phyloP scores from a whole-genome alignment of 2,113 vertebrate species.

The Leptodactylus fuscus region DNA sequence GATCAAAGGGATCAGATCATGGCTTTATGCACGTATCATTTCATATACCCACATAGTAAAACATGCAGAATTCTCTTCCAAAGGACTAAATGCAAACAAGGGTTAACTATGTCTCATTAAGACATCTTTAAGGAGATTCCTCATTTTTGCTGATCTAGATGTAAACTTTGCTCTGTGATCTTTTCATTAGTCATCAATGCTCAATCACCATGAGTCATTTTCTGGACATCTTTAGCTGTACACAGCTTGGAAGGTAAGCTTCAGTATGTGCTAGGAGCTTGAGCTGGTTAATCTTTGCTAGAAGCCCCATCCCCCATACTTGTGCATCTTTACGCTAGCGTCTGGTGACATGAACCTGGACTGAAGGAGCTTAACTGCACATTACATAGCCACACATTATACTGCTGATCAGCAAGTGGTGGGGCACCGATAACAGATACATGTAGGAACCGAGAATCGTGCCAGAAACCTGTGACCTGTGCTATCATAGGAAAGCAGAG shows the following conservation, averaged over 20 bases:
- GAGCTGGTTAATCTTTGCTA: slow-evolving; percentile 52
- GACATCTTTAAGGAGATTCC: background rate
- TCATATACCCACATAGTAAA: background rate
- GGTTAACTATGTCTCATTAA: slow-evolving; percentile 4
- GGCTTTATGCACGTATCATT: background rate
- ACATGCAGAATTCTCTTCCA: background rate
- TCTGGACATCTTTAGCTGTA: slow-evolving; percentile 9
- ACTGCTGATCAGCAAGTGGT: background rate
- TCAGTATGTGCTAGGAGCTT: slow-evolving; percentile 1
- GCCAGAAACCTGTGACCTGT: background rate
- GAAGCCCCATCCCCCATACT: background rate
- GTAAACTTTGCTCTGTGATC: slow-evolving; percentile 52
- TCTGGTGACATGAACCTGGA: slow-evolving; percentile 52
- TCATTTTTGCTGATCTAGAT: slow-evolving; percentile 30
- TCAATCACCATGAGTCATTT: slow-evolving; percentile 4
- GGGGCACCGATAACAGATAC: slow-evolving; percentile 12
- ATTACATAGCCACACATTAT: slow-evolving; percentile 8
- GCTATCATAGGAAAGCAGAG: background rate
- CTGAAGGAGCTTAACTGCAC: slow-evolving; percentile 26
- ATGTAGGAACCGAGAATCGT: background rate
- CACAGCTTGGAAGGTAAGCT: background rate
- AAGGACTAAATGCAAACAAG: background rate
- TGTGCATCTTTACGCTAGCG: slow-evolving; percentile 34
- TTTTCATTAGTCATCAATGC: slow-evolving; percentile 53
- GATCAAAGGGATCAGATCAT: background rate